Conservation (phyloP, 2,888 invertebrate species). For the Trissoscelio sp. region DNA sequence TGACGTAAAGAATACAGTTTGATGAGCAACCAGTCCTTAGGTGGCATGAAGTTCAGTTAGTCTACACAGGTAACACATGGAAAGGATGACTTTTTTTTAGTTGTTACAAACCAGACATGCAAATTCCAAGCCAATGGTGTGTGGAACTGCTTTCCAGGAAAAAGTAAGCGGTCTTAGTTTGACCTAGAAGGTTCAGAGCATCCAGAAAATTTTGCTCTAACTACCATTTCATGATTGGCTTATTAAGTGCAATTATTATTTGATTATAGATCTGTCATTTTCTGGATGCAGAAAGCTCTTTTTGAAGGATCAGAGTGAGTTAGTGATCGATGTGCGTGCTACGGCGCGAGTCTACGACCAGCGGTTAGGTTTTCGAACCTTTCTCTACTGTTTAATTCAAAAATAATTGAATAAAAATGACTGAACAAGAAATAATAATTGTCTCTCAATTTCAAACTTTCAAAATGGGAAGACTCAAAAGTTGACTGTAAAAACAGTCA, state of each 20-base stretch:
- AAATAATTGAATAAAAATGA: not conserved
- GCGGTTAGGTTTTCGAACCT: conserved; percentile 56
- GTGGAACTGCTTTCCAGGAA: conserved; percentile 16
- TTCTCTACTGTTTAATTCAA: conserved; percentile 43
- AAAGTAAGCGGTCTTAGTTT: conserved; percentile 10
- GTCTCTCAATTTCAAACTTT: not conserved
- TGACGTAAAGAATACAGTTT: conserved; percentile 32
- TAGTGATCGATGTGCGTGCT: conserved; percentile 82
- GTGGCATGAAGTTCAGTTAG: conserved; percentile 35
- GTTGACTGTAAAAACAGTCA: too few species aligned
- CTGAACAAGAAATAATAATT: not conserved
- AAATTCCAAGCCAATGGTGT: conserved; percentile 21
- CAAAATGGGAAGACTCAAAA: too few species aligned
- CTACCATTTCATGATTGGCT: conserved; percentile 20
- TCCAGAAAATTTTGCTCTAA: conserved; percentile 29
- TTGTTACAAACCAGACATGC: conserved; percentile 40
- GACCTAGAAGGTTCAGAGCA: conserved; percentile 5
- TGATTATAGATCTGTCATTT: conserved; percentile 23
- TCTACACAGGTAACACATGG: conserved; percentile 39
- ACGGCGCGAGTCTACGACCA: conserved; percentile 83
- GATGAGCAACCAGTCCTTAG: conserved; percentile 18
- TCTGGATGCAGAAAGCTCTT: conserved; percentile 55
- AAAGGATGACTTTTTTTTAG: conserved; percentile 21
- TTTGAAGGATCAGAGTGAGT: conserved; percentile 70
- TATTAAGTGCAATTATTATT: conserved; percentile 37